These are phyloP conservation scores for Trachemys scripta DNA, from an alignment of 2,113 vertebrate species.

Conservation along the genomic window DNA sequence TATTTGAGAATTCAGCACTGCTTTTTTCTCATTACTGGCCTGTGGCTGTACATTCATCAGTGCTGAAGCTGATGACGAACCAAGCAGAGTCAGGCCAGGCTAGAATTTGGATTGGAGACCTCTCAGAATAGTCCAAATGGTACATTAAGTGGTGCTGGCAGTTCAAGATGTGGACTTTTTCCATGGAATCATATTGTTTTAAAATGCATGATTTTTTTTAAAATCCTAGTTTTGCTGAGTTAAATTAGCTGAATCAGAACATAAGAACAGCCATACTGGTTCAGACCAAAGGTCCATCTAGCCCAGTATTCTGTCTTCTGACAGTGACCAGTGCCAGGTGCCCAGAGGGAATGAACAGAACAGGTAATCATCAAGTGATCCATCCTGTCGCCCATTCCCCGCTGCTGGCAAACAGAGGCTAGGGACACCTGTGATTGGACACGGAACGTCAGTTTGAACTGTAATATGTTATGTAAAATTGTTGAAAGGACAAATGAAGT, in stretches of 20 bases:
- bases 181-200: background rate
- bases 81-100: background rate
- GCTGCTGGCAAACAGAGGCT: too few relatives aligned
- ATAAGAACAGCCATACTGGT: too few relatives aligned
- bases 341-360: too few relatives aligned
- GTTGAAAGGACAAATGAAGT: background rate
- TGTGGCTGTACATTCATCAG: background rate
- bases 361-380: too few relatives aligned
- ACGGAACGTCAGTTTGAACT: background rate
- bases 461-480: background rate
- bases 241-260: too few relatives aligned
- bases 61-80: background rate
- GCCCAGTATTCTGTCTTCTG: too few relatives aligned
- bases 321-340: too few relatives aligned
- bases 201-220: background rate
- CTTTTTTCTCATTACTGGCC: background rate
- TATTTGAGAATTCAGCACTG: too few relatives aligned
- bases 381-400: too few relatives aligned
- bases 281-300: too few relatives aligned
- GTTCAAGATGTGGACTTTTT: background rate
- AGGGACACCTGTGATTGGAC: background rate
- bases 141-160: background rate
- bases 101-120: background rate
- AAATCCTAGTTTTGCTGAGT: background rate
- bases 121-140: rapidly evolving